Percentiles rank a stretch among this genome's conserved stretches.
Conservation (phyloP, 2,113 vertebrate genomes). For the Ciconia boyciana region DNA sequence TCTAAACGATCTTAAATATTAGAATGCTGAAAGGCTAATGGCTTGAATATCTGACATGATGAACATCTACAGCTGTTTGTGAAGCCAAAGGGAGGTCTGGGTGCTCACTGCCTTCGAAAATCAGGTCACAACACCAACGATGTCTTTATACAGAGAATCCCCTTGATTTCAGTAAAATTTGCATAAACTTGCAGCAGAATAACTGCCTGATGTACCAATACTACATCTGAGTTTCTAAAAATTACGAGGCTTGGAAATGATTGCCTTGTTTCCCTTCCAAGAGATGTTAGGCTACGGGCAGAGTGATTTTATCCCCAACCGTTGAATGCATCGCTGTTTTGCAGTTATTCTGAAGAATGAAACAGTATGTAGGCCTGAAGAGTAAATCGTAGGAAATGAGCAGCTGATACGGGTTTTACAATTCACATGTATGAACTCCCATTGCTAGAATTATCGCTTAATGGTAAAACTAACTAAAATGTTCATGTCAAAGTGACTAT, state of each 20-base stretch:
- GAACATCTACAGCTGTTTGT: constrained; percentile 3
- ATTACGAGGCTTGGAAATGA: not conserved
- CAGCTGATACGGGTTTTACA: not conserved
- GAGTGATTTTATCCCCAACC: not conserved
- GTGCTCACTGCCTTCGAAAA: not conserved
- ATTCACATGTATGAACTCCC: not conserved
- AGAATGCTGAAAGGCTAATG: constrained; percentile 25
- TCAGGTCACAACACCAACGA: not conserved
- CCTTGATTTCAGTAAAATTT: not conserved
- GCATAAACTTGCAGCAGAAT: not conserved
- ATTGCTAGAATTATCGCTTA: not conserved
- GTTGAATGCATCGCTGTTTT: not conserved
- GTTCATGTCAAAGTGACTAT: not conserved
- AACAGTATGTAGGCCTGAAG: not conserved
- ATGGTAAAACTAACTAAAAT: not conserved
- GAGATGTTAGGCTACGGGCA: not conserved
- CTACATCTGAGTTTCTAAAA: not conserved
- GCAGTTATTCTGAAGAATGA: not conserved
- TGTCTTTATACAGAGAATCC: not conserved
- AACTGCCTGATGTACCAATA: not conserved
- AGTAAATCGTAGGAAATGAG: not conserved
- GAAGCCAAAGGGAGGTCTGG: not conserved
- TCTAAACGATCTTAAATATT: not conserved
- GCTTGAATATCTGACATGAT: not conserved
- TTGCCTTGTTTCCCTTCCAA: not conserved